Conservation (phyloP, 2,113 vertebrate species). For the Oryzias celebensis region DNA sequence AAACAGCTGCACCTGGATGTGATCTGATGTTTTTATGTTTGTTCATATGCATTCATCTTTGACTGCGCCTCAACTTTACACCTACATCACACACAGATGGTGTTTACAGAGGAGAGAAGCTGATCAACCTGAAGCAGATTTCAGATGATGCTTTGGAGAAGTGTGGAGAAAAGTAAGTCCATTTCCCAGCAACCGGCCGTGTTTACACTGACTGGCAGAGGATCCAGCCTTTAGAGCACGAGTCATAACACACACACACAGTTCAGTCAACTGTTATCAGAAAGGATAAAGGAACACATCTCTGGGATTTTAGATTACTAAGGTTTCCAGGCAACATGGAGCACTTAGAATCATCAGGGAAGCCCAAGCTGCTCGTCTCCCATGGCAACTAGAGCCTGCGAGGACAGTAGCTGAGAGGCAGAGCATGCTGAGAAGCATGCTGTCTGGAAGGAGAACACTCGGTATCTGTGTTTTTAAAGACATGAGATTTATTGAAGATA, state of each 20-base stretch:
- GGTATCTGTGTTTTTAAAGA: conserved; percentile 2
- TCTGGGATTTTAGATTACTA: conserved; percentile 19
- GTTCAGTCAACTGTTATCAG: conserved; percentile 40
- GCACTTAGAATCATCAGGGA: conserved; percentile 40
- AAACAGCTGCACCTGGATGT: conserved; percentile 7
- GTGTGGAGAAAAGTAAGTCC: conserved; percentile 74
- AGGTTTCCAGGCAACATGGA: conserved; percentile 67
- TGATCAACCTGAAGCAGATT: conserved; percentile 83
- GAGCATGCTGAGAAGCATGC: conserved; percentile 21
- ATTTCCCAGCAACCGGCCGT: conserved; percentile 18
- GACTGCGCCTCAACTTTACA: conserved; percentile 3
- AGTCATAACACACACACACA: conserved; percentile 26
- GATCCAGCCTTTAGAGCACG: conserved; percentile 9
- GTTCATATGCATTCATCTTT: not conserved
- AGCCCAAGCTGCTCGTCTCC: conserved; percentile 32
- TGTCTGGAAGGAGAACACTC: conserved; percentile 1
- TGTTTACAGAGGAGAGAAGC: conserved; percentile 82
- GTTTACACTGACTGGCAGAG: conserved; percentile 46
- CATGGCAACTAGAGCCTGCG: conserved; percentile 28
- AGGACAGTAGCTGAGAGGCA: conserved; percentile 24
- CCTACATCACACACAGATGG: conserved; percentile 67
- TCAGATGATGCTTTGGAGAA: conserved; percentile 77
- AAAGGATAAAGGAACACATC: conserved; percentile 20
- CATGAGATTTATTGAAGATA: not conserved
- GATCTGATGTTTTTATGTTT: conserved; percentile 2